Conservation (phyloP, 1,140 invertebrate species). For the Triops cancriformis region DNA sequence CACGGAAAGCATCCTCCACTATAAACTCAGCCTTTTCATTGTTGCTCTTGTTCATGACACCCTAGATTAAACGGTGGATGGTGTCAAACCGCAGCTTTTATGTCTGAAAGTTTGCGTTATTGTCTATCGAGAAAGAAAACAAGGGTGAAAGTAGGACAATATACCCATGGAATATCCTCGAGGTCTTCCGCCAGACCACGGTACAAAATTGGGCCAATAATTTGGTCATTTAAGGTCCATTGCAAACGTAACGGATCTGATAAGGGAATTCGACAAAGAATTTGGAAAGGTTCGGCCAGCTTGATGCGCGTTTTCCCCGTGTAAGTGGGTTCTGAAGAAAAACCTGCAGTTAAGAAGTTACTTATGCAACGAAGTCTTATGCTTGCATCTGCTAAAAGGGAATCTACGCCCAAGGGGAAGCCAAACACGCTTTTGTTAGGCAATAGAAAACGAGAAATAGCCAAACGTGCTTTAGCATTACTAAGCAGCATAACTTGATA, state of each 20-base stretch:
- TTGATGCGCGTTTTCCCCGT: conserved; percentile 24
- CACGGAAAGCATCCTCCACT: background rate
- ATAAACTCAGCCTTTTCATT: background rate
- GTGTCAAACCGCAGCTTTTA: background rate
- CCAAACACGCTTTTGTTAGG: background rate
- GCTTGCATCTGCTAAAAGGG: background rate
- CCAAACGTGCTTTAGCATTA: background rate
- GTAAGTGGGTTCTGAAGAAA: conserved; percentile 22
- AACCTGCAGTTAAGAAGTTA: background rate
- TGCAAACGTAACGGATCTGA: conserved; percentile 19
- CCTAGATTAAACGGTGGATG: background rate
- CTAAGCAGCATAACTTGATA: background rate
- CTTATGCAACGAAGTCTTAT: background rate
- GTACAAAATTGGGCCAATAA: conserved; percentile 15
- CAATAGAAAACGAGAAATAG: background rate
- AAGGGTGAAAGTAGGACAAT: background rate
- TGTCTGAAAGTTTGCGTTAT: background rate
- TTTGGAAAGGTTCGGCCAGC: conserved; percentile 15
- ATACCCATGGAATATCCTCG: background rate
- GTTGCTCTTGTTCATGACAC: background rate
- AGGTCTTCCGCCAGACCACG: background rate
- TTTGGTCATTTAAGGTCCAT: conserved; percentile 25
- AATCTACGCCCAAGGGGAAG: background rate
- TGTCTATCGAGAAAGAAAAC: background rate
- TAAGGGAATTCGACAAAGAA: conserved; percentile 27